These are phyloP conservation scores for Dryobotodes eremita DNA, from an alignment of 2,888 invertebrate species.

Conservation along the genomic window DNA sequence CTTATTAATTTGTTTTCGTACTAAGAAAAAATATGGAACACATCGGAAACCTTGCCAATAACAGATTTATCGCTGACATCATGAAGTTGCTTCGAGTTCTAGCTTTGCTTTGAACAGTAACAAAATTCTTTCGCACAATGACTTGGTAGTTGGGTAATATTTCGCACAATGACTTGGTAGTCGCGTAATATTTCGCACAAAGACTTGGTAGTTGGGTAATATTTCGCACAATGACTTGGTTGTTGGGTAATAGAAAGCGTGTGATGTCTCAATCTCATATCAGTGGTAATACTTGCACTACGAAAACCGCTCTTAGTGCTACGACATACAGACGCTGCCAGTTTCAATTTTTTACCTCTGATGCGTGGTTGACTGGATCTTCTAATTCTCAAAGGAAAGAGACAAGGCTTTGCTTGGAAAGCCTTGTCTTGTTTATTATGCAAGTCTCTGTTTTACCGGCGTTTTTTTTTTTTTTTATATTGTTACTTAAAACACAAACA, in stretches of 20 bases:
- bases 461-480: too few relatives aligned
- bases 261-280: background rate
- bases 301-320: background rate
- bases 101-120: background rate
- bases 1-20: conserved; percentile 33
- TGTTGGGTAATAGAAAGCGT: background rate
- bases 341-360: background rate
- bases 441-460: too few relatives aligned
- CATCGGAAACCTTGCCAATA: background rate
- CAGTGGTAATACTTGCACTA: background rate
- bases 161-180: too few relatives aligned
- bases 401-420: too few relatives aligned
- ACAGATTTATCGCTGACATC: background rate
- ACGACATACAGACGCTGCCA: background rate
- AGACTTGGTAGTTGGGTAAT: too few relatives aligned
- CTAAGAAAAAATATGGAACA: background rate
- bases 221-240: too few relatives aligned
- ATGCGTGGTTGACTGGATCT: background rate
- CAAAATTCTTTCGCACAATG: background rate
- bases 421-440: background rate
- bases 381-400: background rate
- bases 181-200: too few relatives aligned
- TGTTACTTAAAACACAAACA: background rate
- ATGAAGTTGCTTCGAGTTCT: background rate
- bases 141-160: too few relatives aligned